Conservation (phyloP, 2,888 invertebrate species). For the Machimus atricapillus region DNA sequence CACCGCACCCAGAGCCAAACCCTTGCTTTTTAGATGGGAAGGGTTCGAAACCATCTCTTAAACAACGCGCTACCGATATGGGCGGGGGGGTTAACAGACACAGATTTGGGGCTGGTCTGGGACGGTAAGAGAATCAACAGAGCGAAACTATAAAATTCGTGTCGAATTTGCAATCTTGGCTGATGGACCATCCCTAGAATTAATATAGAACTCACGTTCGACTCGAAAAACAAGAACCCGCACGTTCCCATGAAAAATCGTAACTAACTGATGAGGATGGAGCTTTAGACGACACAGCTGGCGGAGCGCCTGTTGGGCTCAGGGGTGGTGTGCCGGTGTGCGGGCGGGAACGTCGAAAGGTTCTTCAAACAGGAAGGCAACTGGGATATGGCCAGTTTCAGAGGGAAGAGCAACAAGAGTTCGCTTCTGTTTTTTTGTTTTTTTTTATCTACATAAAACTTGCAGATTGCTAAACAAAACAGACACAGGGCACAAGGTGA, state of each 20-base stretch:
- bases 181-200: background rate
- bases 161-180: background rate
- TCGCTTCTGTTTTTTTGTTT: background rate
- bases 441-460: background rate
- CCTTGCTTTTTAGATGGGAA: background rate
- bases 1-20: background rate
- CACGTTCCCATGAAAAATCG: slow-evolving; percentile 45
- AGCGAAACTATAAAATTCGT: background rate
- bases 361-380: slow-evolving; percentile 19
- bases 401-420: background rate
- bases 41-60: background rate
- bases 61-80: background rate
- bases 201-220: slow-evolving; percentile 15
- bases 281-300: slow-evolving; percentile 46
- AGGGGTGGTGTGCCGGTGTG: background rate
- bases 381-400: slow-evolving; percentile 9
- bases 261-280: slow-evolving; percentile 47
- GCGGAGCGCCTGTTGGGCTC: background rate
- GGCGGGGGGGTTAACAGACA: background rate
- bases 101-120: background rate
- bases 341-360: background rate
- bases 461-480: slow-evolving; percentile 17
- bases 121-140: background rate
- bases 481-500: background rate
- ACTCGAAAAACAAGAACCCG: slow-evolving; percentile 32